Percentiles rank a stretch among this genome's conserved stretches.
These are phyloP conservation scores for Lasioglossum vierecki DNA, from an alignment of 2,888 invertebrate species.

Conservation along the genomic window DNA sequence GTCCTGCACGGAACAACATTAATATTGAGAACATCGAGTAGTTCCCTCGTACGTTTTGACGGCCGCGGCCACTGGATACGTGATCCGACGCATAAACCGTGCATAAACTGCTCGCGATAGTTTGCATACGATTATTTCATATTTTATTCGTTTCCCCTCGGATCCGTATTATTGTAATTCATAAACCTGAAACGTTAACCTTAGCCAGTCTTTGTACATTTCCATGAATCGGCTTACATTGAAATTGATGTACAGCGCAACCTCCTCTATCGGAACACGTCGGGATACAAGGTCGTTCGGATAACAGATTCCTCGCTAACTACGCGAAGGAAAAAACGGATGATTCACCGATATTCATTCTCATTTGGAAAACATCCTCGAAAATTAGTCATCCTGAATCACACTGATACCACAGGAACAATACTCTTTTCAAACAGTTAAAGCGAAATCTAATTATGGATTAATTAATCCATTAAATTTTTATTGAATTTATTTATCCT, in stretches of 20 bases:
- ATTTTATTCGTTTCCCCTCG: neutral
- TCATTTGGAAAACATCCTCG: neutral
- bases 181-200: neutral
- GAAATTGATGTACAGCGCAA: neutral
- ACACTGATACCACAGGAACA: neutral
- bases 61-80: neutral
- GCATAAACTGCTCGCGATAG: neutral
- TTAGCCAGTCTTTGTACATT: neutral
- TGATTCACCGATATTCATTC: neutral
- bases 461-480: too few species aligned
- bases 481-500: too few species aligned
- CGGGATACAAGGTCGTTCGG: neutral
- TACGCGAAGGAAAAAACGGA: too few species aligned
- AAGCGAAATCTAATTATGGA: too few species aligned
- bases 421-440: neutral
- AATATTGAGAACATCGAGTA: neutral
- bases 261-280: neutral
- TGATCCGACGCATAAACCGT: neutral
- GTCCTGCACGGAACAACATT: neutral
- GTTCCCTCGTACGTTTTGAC: neutral
- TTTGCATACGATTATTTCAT: constrained; percentile 1
- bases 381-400: neutral
- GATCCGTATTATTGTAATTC: neutral
- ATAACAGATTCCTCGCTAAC: neutral
- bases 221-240: neutral